phyloP scores from a whole-genome alignment of 2,113 vertebrate genomes.

The Plotosus lineatus region DNA sequence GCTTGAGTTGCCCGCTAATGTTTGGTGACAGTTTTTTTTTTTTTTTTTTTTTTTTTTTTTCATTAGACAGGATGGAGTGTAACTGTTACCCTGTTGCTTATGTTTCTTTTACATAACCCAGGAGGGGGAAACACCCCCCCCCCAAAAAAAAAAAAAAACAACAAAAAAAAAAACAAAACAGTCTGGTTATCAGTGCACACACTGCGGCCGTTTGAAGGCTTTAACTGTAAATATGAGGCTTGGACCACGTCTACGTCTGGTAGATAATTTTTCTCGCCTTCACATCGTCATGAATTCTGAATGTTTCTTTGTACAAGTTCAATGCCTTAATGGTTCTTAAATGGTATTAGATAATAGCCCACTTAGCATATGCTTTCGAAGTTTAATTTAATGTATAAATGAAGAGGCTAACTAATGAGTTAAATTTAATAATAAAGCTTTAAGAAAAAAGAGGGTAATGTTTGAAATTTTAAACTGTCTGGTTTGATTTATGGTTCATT shows the following conservation, averaged over 20 bases:
- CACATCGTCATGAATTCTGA: slow-evolving; percentile 17
- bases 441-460: neutral
- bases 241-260: slow-evolving; percentile 35
- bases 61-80: slow-evolving; percentile 55
- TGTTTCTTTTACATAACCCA: slow-evolving; percentile 52
- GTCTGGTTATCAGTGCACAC: slow-evolving; percentile 39
- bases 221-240: slow-evolving; percentile 51
- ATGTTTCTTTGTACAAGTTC: slow-evolving; percentile 7
- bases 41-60: slow-evolving; percentile 17
- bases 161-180: slow-evolving; percentile 10
- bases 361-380: slow-evolving; percentile 32
- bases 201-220: slow-evolving; percentile 31
- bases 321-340: slow-evolving; percentile 5
- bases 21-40: slow-evolving; percentile 31
- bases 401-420: neutral
- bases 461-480: neutral
- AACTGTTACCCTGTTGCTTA: slow-evolving; percentile 41
- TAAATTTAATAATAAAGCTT: neutral
- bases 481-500: neutral
- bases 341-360: slow-evolving; percentile 9
- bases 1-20: slow-evolving; percentile 23
- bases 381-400: slow-evolving; percentile 7
- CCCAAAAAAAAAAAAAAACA: slow-evolving; percentile 12
- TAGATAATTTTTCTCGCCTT: slow-evolving; percentile 5
- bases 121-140: too few relatives aligned